Evolutionary conservation across 2,888 invertebrate species (phyloP), one percentile per base, ranked within the genome.

Genomic region (Mystacides longicornis): DNA sequence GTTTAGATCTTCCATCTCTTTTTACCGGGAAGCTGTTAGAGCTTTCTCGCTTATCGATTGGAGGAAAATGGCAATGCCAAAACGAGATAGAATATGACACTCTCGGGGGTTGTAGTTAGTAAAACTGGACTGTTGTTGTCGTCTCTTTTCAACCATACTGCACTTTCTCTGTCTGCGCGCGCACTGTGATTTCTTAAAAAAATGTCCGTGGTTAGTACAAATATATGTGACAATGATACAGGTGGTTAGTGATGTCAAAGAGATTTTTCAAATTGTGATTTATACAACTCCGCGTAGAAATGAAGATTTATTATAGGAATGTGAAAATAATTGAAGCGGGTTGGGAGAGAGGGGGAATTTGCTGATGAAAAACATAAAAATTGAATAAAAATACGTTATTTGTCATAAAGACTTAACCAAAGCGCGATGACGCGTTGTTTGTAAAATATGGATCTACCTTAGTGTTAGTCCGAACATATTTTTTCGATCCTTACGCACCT

Each of bases 1-100:
- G 22, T 49, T 54, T 49, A 43, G 42, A 11, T 21, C 16, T 50
- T 49, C 45, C 54, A 7, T 54, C 54, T 55, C 55, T 52, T 23
- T 56, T 23, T 18, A 47, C 19, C 50, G 47, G 16, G 23, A 49
- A 37, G 48, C 49, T 51, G 42, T 33, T 46, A 42, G 23, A 56
- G 56, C 52, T 57, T 52, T 51, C 56, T 54, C 58, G 58, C 56
- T 60, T 58, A 60, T 60, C 60, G 60, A 60, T 60, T 60, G 60
- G 58, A 55, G 54, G 58, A 23, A 37, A 50, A 52, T 46, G 49
- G n/a, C 48, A 20, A 37, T 33, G 54, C 45, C 45, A 19, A 49
- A 50, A 49, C 33, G 50, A 49, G 55, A 52, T n/a, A 49, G 33
- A 42, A 23, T 33, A 23, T 23, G 23, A 37, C 23, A 23, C 21